These are phyloP conservation scores for Caerostris darwini DNA, from an alignment of 1,140 invertebrate species.

Conservation along the genomic window DNA sequence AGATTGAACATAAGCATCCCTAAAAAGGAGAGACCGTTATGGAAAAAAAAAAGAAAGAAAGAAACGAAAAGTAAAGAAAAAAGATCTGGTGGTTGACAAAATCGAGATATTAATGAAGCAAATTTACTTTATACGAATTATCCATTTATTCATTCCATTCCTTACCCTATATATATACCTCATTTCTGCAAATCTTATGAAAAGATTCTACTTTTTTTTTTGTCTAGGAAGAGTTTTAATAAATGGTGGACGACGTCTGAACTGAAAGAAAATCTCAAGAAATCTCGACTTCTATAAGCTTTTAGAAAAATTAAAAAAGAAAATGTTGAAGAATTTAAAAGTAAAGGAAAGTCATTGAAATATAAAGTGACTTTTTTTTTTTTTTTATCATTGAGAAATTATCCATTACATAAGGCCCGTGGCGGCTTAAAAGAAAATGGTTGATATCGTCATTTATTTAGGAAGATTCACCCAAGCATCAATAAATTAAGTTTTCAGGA, in stretches of 20 bases:
- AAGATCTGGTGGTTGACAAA: background rate
- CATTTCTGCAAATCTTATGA: conserved; percentile 17
- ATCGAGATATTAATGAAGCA: conserved; percentile 26
- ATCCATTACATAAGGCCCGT: conserved; percentile 1
- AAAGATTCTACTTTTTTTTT: background rate
- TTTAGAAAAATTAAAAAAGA: background rate
- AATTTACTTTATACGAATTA: conserved; percentile 36
- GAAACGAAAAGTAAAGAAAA: background rate
- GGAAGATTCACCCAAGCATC: background rate
- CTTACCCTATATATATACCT: background rate
- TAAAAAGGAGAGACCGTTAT: background rate
- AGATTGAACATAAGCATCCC: background rate
- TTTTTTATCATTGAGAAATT: background rate
- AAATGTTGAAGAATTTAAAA: background rate
- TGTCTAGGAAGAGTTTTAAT: conserved; percentile 3
- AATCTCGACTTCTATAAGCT: conserved; percentile 45
- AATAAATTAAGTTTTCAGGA: conserved; percentile 15
- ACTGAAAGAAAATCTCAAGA: conserved; percentile 8
- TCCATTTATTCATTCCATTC: background rate
- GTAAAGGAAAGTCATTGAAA: conserved; percentile 19
- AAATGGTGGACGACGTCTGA: conserved; percentile 1
- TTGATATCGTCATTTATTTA: conserved; percentile 25
- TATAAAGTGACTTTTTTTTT: conserved; percentile 20
- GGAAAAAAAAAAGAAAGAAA: background rate
- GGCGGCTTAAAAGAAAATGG: conserved; percentile 13